Percentiles rank a stretch among this genome's conserved stretches.
Conservation (phyloP, 2,888 invertebrate genomes). For the Nebria salina region DNA sequence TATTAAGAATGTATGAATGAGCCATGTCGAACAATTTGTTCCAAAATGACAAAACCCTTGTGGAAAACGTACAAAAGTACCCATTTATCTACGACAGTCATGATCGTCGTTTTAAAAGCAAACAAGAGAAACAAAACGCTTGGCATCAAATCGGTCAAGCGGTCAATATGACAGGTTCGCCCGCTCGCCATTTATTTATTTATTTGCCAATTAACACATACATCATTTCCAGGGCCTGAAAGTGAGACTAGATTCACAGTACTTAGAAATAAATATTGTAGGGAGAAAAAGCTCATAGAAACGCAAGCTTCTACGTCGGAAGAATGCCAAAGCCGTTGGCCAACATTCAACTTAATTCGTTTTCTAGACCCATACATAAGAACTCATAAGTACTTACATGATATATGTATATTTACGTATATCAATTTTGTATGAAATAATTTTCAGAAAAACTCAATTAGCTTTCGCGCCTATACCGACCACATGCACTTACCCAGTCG, state of each 20-base stretch:
- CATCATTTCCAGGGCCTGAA: background rate
- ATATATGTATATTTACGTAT: no score
- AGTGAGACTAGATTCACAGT: background rate
- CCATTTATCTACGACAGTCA: background rate
- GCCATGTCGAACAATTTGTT: no score
- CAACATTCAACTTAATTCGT: background rate
- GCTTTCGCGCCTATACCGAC: no score
- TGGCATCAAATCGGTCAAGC: background rate
- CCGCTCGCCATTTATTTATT: background rate
- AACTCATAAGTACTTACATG: background rate
- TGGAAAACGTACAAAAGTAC: no score
- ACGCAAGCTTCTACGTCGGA: background rate
- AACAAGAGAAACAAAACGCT: background rate
- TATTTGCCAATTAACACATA: background rate
- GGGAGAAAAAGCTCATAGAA: background rate
- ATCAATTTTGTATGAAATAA: no score
- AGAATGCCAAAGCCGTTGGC: background rate
- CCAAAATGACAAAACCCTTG: no score
- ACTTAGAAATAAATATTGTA: background rate
- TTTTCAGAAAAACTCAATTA: no score
- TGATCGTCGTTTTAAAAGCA: background rate
- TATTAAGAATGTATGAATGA: no score
- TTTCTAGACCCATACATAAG: background rate
- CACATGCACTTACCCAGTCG: no score
- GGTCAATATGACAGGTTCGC: background rate